Evolutionary conservation across 2,888 invertebrate genomes (phyloP).

Genomic region (Thymelicus acteon): DNA sequence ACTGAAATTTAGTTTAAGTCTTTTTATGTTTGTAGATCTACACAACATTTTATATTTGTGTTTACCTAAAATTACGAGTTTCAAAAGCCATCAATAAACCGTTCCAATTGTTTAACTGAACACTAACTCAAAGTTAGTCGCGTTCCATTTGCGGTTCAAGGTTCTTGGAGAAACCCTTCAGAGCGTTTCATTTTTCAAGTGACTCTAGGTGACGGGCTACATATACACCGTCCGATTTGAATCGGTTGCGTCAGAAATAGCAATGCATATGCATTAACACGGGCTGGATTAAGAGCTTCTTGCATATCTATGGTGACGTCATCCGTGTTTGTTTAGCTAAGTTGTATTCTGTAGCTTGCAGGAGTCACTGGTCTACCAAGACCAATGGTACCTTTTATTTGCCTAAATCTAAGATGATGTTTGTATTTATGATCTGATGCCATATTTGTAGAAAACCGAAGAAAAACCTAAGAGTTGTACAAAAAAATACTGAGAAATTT

Average conservation of each 20-base stretch:
- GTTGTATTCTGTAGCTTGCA: too few relatives aligned
- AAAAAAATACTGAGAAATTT: too few relatives aligned
- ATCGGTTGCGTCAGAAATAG: slow-evolving; percentile 24
- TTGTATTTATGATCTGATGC: too few relatives aligned
- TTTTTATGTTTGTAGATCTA: too few relatives aligned
- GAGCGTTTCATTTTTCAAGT: slow-evolving; percentile 14
- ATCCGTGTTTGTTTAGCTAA: not conserved
- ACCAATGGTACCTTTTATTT: too few relatives aligned
- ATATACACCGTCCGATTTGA: slow-evolving; percentile 18
- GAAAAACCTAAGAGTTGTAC: too few relatives aligned
- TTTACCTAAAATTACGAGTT: too few relatives aligned
- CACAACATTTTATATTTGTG: too few relatives aligned
- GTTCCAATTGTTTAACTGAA: not conserved
- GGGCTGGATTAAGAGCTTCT: slow-evolving; percentile 18
- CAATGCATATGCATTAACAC: slow-evolving; percentile 22
- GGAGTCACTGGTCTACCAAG: too few relatives aligned
- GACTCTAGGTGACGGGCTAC: slow-evolving; percentile 13
- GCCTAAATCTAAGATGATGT: too few relatives aligned
- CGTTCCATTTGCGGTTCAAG: slow-evolving; percentile 13
- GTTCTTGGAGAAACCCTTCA: slow-evolving; percentile 8
- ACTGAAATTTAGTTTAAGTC: too few relatives aligned
- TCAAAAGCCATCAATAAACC: not conserved
- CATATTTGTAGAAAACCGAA: too few relatives aligned
- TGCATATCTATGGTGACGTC: slow-evolving; percentile 13
- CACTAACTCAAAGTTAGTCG: not conserved